Conservation (phyloP, 2,888 invertebrate genomes). For the Stenurella melanura region DNA sequence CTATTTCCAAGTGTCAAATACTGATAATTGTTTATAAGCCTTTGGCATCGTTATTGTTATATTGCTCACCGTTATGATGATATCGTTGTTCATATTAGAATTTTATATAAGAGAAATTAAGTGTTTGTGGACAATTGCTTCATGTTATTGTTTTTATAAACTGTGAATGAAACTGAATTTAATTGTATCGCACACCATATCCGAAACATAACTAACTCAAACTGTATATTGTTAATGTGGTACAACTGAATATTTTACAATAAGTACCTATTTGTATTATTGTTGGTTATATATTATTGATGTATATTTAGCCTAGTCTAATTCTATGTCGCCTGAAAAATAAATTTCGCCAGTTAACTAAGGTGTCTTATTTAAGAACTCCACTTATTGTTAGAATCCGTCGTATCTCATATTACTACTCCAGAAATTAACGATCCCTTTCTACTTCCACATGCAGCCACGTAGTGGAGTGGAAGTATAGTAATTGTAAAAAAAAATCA, state of each 20-base stretch:
- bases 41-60: conserved; percentile 41
- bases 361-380: conserved; percentile 4
- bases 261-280: conserved; percentile 44
- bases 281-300: conserved; percentile 51
- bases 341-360: conserved; percentile 3
- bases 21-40: conserved; percentile 35
- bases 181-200: conserved; percentile 28
- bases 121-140: conserved; percentile 18
- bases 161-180: conserved; percentile 16
- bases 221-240: conserved; percentile 33
- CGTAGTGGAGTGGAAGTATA: too few relatives aligned
- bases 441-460: too few relatives aligned
- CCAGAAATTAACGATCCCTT: too few relatives aligned
- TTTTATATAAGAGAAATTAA: conserved; percentile 33
- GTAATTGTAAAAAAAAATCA: too few relatives aligned
- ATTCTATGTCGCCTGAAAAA: conserved; percentile 56
- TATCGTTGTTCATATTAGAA: conserved; percentile 39
- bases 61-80: conserved; percentile 40
- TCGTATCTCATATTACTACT: too few relatives aligned
- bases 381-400: too few relatives aligned
- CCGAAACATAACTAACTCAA: conserved; percentile 12
- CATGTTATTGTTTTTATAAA: conserved; percentile 35
- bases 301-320: conserved; percentile 52
- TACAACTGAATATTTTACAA: conserved; percentile 38
- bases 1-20: background rate